Percentiles rank a stretch among this genome's conserved stretches.
Evolutionary conservation across 1,140 invertebrate genomes (phyloP).

Genomic region (Bombus sylvicola): DNA sequence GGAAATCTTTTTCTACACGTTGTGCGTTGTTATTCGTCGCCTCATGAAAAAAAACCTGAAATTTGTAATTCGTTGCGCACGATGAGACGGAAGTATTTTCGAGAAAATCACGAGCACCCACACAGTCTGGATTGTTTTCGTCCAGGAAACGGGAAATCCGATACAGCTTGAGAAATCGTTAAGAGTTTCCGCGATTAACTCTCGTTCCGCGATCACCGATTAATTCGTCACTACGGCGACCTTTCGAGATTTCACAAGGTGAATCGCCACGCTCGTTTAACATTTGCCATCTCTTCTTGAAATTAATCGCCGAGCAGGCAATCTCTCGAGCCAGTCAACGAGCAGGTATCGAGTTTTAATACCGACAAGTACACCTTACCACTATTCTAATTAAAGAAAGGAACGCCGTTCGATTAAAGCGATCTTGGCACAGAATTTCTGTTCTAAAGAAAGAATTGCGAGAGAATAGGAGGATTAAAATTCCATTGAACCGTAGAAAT

Average conservation of each 20-base stretch:
- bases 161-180: slow-evolving; percentile 31
- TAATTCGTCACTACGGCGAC: slow-evolving; percentile 26
- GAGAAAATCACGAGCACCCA: background rate
- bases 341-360: background rate
- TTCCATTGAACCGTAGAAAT: background rate
- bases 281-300: background rate
- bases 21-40: too few relatives aligned
- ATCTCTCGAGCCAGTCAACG: background rate
- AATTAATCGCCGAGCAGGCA: slow-evolving; percentile 1
- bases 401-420: background rate
- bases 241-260: slow-evolving; percentile 9
- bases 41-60: too few relatives aligned
- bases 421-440: background rate
- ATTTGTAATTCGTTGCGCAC: too few relatives aligned
- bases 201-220: slow-evolving; percentile 19
- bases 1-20: too few relatives aligned
- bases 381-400: background rate
- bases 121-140: slow-evolving; percentile 20
- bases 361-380: background rate
- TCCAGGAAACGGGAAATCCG: slow-evolving; percentile 45
- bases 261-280: background rate
- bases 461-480: background rate
- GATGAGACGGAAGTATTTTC: background rate
- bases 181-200: slow-evolving; percentile 42
- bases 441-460: background rate